Percentiles rank a stretch among this genome's conserved stretches.
phyloP scores from a whole-genome alignment of 2,888 invertebrate species.

The Protodeltote pygarga region DNA sequence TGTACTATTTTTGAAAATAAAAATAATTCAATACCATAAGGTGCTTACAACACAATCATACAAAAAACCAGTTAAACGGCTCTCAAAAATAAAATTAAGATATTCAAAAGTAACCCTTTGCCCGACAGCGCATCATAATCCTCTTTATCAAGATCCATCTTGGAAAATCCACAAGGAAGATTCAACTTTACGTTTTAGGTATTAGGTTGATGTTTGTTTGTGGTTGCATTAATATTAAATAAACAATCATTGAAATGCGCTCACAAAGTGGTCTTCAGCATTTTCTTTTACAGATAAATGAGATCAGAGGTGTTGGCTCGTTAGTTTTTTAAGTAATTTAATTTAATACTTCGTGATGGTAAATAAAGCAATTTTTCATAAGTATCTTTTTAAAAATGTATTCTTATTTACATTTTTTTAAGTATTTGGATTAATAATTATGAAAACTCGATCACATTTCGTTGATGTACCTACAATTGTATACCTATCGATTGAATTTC shows the following conservation, averaged over 20 bases:
- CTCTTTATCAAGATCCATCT: constrained; percentile 58
- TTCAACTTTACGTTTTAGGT: constrained; percentile 27
- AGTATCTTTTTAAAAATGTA: not conserved
- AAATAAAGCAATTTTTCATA: no score
- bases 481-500: no score
- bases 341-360: not conserved
- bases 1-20: constrained; percentile 33
- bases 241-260: constrained; percentile 47
- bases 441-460: no score
- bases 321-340: constrained; percentile 31
- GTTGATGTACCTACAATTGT: no score
- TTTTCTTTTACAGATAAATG: constrained; percentile 56
- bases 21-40: constrained; percentile 48
- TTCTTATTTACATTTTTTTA: no score
- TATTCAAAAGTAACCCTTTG: constrained; percentile 64
- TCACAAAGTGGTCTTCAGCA: constrained; percentile 50
- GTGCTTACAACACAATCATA: constrained; percentile 52
- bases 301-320: constrained; percentile 50
- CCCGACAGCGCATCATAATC: constrained; percentile 61
- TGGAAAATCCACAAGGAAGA: constrained; percentile 9
- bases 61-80: constrained; percentile 57
- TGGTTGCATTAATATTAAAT: constrained; percentile 33
- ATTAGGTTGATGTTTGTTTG: constrained; percentile 24
- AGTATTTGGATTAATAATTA: no score
- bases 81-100: constrained; percentile 68